Evolutionary conservation across 2,797 vertebrate species (phyloP), one percentile per base, ranked within the genome.

Genomic region (Crenuchus spilurus): DNA sequence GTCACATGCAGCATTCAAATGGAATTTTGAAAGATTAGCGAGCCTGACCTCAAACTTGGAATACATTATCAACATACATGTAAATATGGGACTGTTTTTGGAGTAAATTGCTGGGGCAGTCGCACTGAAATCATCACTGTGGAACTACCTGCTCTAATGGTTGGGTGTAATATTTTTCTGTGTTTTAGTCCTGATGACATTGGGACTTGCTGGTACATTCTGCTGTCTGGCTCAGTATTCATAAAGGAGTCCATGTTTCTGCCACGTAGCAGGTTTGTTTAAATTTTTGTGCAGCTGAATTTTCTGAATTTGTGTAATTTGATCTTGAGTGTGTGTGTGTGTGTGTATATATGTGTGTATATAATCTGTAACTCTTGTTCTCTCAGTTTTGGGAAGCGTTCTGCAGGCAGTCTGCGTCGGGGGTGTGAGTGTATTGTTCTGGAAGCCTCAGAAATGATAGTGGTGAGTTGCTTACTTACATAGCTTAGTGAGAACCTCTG

Each of bases 161-260:
- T 6, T 5, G 52, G 67, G 51, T 30, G 4, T 49, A 8, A 61
- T 41, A 2, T 72, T 1, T 68, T 35, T 57, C 65, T 83, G 61
- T 30, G 58, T 88, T 90, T 30, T 76, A 96, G 95, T 83, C 95
- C 94, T 62, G 95, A 96, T 83, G 94, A 96, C 84, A 92, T 95
- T 74, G 94, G 95, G 42, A 94, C 91, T 85, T 96, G 95, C 89
- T 96, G 94, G 95, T 96, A 95, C 84, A 96, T 96, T 72, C 90
- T 96, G 42, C 91, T 96, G 18, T 96, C 95, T 80, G 95, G 95
- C 30, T 96, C 95, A 6, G 95, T 96, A 79, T 96, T 96, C 88
- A 96, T 96, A 83, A 95, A 96, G 85, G 95, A 95, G 70, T 96
- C 94, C 57, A 96, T 96, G 95, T 96, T 96, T 90, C 92, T 96